Evolutionary conservation across 2,113 vertebrate species (phyloP).

Genomic region (Pluvialis apricaria): DNA sequence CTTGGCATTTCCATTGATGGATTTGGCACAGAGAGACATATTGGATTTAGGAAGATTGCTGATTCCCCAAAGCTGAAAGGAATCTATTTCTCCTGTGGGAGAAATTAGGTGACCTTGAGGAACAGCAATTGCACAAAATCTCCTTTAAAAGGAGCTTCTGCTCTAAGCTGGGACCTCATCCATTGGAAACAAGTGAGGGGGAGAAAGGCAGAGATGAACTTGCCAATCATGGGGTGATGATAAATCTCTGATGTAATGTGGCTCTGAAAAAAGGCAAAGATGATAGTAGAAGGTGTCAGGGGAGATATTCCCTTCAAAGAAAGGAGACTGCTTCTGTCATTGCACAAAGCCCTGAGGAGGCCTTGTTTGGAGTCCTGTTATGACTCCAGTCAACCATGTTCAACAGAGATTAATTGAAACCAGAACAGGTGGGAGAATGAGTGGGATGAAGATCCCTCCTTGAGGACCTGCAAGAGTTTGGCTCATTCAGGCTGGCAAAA

Average conservation of each 20-base stretch:
- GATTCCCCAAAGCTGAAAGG: not conserved
- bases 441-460: not conserved
- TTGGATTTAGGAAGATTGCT: not conserved
- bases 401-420: not conserved
- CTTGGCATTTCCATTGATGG: not conserved
- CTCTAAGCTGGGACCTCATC: not conserved
- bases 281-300: not conserved
- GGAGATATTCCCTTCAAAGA: not conserved
- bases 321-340: not conserved
- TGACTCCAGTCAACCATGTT: not conserved
- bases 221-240: not conserved
- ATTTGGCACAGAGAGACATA: not conserved
- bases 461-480: not conserved
- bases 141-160: not conserved
- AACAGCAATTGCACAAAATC: not conserved
- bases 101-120: conserved; percentile 18
- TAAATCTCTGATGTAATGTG: not conserved
- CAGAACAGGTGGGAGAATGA: not conserved
- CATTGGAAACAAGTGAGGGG: not conserved
- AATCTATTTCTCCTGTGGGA: conserved; percentile 8
- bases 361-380: not conserved
- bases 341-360: not conserved
- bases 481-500: not conserved
- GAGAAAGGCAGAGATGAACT: not conserved
- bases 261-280: not conserved